Conservation (phyloP, 1,140 invertebrate species). For the Bursaphelenchus mucronatus region DNA sequence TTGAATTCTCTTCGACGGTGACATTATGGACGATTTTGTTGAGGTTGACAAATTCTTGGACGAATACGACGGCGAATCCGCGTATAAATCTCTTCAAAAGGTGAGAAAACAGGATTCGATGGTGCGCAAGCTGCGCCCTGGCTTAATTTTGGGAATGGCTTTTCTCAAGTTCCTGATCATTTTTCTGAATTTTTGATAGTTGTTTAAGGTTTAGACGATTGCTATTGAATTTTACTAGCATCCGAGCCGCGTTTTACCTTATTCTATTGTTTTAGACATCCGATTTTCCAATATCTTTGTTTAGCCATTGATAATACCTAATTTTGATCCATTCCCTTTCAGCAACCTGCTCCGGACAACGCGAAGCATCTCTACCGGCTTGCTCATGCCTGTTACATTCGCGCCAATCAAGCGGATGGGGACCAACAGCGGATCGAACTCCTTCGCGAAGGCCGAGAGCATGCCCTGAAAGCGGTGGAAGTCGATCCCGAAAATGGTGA, state of each 20-base stretch:
- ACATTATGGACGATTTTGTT: neutral
- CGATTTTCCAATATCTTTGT: no score
- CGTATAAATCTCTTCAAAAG: neutral
- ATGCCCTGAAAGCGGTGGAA: neutral
- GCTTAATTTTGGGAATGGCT: no score
- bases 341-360: neutral
- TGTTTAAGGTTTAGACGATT: no score
- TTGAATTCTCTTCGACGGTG: no score
- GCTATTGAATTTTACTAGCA: no score
- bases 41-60: conserved; percentile 1
- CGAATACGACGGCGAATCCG: conserved; percentile 5
- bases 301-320: no score
- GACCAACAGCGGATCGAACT: neutral
- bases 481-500: neutral
- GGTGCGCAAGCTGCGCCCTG: no score
- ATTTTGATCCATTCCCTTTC: neutral
- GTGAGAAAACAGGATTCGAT: no score
- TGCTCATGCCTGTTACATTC: conserved; percentile 10
- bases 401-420: conserved; percentile 1
- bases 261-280: no score
- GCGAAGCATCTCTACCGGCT: neutral
- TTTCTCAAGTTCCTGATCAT: no score
- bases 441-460: conserved; percentile 1
- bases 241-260: no score
- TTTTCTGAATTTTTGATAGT: no score